Evolutionary conservation across 1,140 invertebrate genomes (phyloP).

Genomic region (Procambarus clarkii): DNA sequence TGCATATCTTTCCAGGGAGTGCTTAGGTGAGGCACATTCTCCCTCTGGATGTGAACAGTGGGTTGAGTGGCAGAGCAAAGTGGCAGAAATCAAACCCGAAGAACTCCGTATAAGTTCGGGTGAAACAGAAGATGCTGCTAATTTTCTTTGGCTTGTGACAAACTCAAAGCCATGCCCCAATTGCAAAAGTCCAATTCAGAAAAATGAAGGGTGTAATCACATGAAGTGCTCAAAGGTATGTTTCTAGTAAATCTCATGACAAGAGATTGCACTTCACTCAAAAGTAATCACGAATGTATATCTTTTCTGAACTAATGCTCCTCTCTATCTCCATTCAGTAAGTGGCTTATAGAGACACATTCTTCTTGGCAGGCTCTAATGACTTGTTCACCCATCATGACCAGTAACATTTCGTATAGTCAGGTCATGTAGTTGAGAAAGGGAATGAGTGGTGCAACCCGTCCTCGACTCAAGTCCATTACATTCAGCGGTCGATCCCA

Average conservation of each 20-base stretch:
- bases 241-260: neutral
- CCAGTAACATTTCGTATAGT: too few relatives aligned
- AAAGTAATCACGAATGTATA: too few relatives aligned
- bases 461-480: too few relatives aligned
- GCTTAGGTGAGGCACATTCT: conserved; percentile 83
- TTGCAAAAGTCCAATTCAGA: conserved; percentile 85
- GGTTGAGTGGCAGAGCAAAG: conserved; percentile 82
- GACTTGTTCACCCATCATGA: too few relatives aligned
- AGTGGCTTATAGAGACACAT: too few relatives aligned
- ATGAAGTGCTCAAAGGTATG: conserved; percentile 85
- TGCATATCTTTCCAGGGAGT: conserved; percentile 76
- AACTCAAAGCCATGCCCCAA: conserved; percentile 86
- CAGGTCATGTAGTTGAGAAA: too few relatives aligned
- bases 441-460: too few relatives aligned
- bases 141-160: conserved; percentile 84
- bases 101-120: conserved; percentile 80
- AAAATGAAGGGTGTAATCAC: conserved; percentile 87
- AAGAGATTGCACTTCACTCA: too few relatives aligned
- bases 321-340: too few relatives aligned
- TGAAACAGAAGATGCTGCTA: conserved; percentile 83
- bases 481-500: too few relatives aligned
- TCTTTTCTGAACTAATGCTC: too few relatives aligned
- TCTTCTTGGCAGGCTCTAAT: too few relatives aligned
- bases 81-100: conserved; percentile 82
- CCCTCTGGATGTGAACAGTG: conserved; percentile 83